phyloP scores from a whole-genome alignment of 2,797 vertebrate species.

The Eremophila alpestris region DNA sequence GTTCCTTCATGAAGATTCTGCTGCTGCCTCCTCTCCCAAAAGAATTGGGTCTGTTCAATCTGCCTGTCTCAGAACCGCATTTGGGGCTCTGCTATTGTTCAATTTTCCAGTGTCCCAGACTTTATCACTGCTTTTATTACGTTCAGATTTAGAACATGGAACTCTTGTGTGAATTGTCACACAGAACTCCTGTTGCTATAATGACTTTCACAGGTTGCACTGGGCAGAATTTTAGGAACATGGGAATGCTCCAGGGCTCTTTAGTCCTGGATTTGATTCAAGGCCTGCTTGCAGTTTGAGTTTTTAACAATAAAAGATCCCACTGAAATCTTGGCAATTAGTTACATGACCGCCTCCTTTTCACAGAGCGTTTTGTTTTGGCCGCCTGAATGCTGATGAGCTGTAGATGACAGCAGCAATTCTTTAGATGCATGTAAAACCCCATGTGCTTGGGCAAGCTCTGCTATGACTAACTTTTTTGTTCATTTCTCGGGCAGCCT shows the following conservation, averaged over 20 bases:
- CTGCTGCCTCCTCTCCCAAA: background rate
- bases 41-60: background rate
- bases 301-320: background rate
- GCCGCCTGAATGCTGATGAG: background rate
- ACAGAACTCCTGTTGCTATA: background rate
- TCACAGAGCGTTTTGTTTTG: background rate
- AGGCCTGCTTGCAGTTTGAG: background rate
- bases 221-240: background rate
- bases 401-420: background rate
- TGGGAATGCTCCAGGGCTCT: background rate
- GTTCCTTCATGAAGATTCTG: background rate
- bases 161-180: background rate
- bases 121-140: background rate
- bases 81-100: background rate
- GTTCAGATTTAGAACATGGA: background rate
- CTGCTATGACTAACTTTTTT: background rate
- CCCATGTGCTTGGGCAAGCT: background rate
- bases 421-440: background rate
- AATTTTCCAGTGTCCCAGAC: background rate
- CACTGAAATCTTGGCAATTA: background rate
- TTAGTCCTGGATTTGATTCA: background rate
- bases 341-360: background rate
- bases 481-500: background rate
- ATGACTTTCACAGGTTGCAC: conserved; percentile 15
- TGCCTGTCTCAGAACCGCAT: background rate